Base-by-base conservation (phyloP, 2,797 vertebrate genomes). In the Lycodopsis pacificus region DNA sequence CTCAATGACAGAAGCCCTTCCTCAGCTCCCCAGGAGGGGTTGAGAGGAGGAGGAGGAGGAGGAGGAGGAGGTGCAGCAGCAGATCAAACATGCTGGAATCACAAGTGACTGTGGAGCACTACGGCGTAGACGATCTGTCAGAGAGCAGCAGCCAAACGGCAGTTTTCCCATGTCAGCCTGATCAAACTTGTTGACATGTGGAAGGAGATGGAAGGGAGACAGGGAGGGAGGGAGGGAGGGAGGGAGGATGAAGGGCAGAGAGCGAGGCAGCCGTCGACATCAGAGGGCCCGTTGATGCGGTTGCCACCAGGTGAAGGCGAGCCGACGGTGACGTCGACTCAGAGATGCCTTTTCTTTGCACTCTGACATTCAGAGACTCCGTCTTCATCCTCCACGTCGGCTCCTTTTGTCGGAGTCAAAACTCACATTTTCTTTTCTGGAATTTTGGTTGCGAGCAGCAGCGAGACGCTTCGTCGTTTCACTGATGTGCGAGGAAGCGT, bases 121-220 rank as follows among this genome's bases (percentile, higher is more conserved):
- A 48, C 71, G 2, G 46, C n/a, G 63, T 36, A 7, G 70, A 85
- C 56, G 84, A 83, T 88, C 73, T 85, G 85, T 89, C 75, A 65
- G 79, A 32, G 13, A 81, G 65, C 74, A n/a, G 71, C 81, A 81
- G 84, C 62, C 80, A 77, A 85, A 73, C 83, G 56, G 77, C 71
- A 76, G 63, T 72, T 82, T 85, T 73, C 81, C 88, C 74, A 74
- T 1, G 78, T 87, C 81, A 77, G 80, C 38, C 74, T 75, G 85
- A 89, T 92, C 89, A 91, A 85, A 93, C 84, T 85, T 89, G 83
- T 87, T 87, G 88, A 86, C 85, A 71, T 69, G 42, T 79, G 73
- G 76, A 83, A 81, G 65, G 75, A 76, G 73, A 76, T 54, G 67
- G 67, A 73, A 74, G 81, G 13, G 49, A 78, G 80, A 65, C 56